phyloP scores from a whole-genome alignment of 2,888 invertebrate species.

The Pasiphila rectangulata region DNA sequence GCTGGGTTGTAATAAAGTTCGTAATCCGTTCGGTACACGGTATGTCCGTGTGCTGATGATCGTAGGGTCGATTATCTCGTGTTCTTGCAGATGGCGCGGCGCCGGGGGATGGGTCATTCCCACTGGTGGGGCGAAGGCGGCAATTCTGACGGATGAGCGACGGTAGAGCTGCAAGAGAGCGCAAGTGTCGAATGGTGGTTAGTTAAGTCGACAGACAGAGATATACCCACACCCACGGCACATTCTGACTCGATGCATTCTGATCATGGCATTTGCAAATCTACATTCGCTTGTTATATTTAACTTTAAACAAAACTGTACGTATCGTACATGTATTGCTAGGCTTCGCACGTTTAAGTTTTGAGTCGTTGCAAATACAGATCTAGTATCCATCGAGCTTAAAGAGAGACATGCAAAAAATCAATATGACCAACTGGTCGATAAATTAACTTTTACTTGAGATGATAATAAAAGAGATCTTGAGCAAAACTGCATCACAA shows the following conservation, averaged over 20 bases:
- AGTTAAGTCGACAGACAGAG: conserved; percentile 26
- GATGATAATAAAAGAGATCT: conserved; percentile 71
- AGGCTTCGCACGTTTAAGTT: too few relatives aligned
- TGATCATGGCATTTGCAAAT: not conserved
- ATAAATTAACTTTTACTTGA: conserved; percentile 29
- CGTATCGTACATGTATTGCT: too few relatives aligned
- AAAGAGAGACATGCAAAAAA: conserved; percentile 58
- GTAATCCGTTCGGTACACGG: not conserved
- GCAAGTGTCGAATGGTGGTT: conserved; percentile 37
- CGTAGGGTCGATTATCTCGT: conserved; percentile 44
- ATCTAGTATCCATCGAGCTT: conserved; percentile 52
- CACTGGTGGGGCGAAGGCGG: conserved; percentile 99
- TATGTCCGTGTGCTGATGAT: conserved; percentile 1
- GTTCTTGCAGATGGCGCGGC: conserved; percentile 58
- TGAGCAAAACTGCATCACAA: conserved; percentile 75
- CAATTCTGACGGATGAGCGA: conserved; percentile 98
- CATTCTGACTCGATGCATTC: conserved; percentile 34
- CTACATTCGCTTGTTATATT: too few relatives aligned
- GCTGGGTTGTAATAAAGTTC: conserved; percentile 17
- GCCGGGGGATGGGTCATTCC: conserved; percentile 88
- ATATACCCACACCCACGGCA: conserved; percentile 51
- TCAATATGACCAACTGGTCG: conserved; percentile 33
- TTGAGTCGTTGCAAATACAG: not conserved
- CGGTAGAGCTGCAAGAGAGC: conserved; percentile 90
- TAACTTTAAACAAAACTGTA: too few relatives aligned